These are phyloP conservation scores for Sebastes itinus DNA, from an alignment of 2,797 vertebrate genomes.

Conservation along the genomic window DNA sequence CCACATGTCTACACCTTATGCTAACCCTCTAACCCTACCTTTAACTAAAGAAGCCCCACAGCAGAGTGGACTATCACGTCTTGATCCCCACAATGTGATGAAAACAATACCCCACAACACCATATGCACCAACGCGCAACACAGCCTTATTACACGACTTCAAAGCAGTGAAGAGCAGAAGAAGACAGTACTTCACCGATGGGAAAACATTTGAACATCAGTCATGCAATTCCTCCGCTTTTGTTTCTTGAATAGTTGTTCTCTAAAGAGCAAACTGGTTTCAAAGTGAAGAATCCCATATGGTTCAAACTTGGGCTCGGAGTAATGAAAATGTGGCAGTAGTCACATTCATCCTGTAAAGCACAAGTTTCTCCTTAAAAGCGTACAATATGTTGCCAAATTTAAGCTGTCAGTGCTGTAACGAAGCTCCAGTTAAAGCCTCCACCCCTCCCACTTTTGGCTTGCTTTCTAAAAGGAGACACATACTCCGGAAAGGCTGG, in stretches of 20 bases:
- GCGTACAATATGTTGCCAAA: conserved; percentile 27
- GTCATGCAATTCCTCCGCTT: conserved; percentile 30
- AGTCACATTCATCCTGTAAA: conserved; percentile 29
- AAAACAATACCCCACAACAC: not conserved
- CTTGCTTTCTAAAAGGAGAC: conserved; percentile 32
- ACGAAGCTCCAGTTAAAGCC: conserved; percentile 31
- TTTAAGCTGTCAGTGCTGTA: conserved; percentile 44
- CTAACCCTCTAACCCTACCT: not conserved
- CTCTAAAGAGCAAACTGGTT: conserved; percentile 37
- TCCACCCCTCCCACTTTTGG: not conserved
- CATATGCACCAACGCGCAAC: not conserved
- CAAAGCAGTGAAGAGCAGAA: conserved; percentile 32
- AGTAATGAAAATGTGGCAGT: conserved; percentile 14
- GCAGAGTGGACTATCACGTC: not conserved
- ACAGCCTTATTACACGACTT: conserved; percentile 37
- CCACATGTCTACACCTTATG: not conserved
- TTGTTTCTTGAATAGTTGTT: conserved; percentile 44
- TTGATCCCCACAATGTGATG: not conserved
- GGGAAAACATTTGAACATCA: conserved; percentile 51
- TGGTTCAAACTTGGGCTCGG: conserved; percentile 21
- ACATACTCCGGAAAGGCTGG: conserved; percentile 16
- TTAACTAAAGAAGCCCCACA: not conserved
- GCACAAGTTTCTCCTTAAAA: conserved; percentile 28
- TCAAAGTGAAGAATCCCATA: conserved; percentile 41
- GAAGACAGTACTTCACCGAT: conserved; percentile 17